A percentile compares a stretch with the other conserved stretches of the same genome.
Evolutionary conservation across 2,113 vertebrate species (phyloP).

Genomic region (rat (Rattus norvegicus)): DNA sequence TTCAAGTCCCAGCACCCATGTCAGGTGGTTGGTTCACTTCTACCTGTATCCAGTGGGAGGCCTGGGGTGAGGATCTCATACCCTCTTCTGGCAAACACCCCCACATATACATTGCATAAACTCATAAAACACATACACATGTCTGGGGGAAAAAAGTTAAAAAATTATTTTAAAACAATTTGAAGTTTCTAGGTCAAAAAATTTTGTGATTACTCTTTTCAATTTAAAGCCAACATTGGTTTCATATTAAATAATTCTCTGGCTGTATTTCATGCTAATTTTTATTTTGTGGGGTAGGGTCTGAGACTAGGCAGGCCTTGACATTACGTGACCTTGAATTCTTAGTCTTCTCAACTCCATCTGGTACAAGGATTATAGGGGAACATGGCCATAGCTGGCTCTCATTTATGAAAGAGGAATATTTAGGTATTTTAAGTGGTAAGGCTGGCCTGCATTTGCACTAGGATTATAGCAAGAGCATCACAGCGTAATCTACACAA

Average conservation of each 20-base stretch:
- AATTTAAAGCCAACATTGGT: slow-evolving; percentile 24
- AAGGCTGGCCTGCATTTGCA: neutral
- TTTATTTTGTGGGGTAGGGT: neutral
- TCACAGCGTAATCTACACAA: neutral
- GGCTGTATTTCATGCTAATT: neutral
- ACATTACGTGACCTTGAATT: neutral
- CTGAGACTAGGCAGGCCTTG: neutral
- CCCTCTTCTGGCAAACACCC: neutral
- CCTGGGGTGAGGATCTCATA: neutral
- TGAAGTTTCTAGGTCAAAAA: no score
- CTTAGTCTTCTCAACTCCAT: neutral
- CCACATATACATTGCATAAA: neutral
- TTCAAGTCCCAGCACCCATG: neutral
- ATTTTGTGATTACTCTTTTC: slow-evolving; percentile 7
- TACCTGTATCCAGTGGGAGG: neutral
- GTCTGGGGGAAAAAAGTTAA: neutral
- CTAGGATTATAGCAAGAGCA: neutral
- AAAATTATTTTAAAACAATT: neutral
- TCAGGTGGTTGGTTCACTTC: neutral
- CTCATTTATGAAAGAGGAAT: neutral
- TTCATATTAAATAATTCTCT: slow-evolving; percentile 45
- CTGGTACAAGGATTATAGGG: neutral
- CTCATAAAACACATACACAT: neutral
- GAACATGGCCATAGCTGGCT: neutral
- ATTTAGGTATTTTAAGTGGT: neutral